Percentiles rank a stretch among this genome's conserved stretches.
Conservation (phyloP, 2,888 invertebrate genomes). For the Serripes groenlandicus region DNA sequence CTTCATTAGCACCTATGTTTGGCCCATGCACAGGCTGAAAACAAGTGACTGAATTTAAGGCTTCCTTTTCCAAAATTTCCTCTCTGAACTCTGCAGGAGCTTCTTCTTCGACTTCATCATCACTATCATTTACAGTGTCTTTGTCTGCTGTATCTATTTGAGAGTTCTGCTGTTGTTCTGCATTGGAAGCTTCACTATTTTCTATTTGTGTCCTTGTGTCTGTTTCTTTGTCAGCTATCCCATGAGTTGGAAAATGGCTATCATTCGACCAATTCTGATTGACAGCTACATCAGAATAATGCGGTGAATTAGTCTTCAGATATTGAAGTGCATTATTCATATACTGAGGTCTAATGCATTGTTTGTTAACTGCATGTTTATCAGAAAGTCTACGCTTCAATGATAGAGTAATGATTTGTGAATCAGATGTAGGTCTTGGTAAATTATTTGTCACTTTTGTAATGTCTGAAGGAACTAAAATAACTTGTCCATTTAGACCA, state of each 20-base stretch:
- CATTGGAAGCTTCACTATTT: background rate
- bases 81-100: background rate
- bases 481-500: conserved; percentile 17
- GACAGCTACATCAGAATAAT: background rate
- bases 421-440: conserved; percentile 2
- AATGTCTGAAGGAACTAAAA: conserved; percentile 5
- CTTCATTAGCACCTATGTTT: background rate
- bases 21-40: conserved; percentile 12
- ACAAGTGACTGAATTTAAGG: conserved; percentile 12
- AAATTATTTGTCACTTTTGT: background rate
- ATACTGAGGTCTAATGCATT: background rate
- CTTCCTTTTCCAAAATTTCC: background rate
- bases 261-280: background rate
- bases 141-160: background rate
- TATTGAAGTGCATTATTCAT: background rate
- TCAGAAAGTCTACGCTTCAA: conserved; percentile 3
- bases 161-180: background rate
- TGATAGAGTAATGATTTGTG: conserved; percentile 2
- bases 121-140: background rate
- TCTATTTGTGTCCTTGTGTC: background rate
- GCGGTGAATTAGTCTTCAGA: background rate
- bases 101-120: conserved; percentile 19
- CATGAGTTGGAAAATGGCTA: background rate
- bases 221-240: background rate
- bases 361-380: background rate